Conservation (phyloP, 2,797 vertebrate species). For the Gorsachius magnificus region DNA sequence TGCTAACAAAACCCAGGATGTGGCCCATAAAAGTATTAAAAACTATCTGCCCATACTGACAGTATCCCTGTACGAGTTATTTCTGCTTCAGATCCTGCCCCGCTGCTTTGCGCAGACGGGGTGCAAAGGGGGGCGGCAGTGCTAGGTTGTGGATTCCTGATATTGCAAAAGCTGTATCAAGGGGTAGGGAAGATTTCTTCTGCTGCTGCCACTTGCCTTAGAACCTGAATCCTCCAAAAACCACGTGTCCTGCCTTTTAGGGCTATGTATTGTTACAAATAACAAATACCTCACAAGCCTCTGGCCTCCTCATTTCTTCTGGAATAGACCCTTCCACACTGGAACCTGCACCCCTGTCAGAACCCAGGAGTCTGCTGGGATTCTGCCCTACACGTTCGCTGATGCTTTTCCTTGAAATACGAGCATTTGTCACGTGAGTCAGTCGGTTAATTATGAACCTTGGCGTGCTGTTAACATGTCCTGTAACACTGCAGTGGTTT, state of each 20-base stretch:
- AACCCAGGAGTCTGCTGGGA: not conserved
- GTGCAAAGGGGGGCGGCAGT: not conserved
- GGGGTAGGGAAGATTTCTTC: not conserved
- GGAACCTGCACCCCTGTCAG: not conserved
- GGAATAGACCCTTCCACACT: not conserved
- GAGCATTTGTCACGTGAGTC: not conserved
- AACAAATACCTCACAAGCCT: not conserved
- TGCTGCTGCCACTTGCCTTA: not conserved
- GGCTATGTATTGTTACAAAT: not conserved
- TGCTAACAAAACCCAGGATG: not conserved
- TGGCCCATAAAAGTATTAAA: not conserved
- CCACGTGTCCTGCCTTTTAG: rapidly evolving
- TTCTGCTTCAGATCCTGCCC: not conserved
- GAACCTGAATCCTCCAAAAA: not conserved
- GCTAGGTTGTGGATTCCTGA: not conserved
- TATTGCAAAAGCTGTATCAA: not conserved
- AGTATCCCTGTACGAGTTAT: not conserved
- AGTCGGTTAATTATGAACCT: constrained; percentile 37
- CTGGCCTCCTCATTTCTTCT: not conserved
- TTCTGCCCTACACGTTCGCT: not conserved
- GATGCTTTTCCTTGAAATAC: not conserved
- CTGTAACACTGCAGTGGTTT: not conserved
- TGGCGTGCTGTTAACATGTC: not conserved
- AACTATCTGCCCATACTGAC: not conserved
- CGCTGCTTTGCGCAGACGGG: not conserved